Evolutionary conservation across 2,888 invertebrate species (phyloP).

Genomic region (Odontomyia ornata): DNA sequence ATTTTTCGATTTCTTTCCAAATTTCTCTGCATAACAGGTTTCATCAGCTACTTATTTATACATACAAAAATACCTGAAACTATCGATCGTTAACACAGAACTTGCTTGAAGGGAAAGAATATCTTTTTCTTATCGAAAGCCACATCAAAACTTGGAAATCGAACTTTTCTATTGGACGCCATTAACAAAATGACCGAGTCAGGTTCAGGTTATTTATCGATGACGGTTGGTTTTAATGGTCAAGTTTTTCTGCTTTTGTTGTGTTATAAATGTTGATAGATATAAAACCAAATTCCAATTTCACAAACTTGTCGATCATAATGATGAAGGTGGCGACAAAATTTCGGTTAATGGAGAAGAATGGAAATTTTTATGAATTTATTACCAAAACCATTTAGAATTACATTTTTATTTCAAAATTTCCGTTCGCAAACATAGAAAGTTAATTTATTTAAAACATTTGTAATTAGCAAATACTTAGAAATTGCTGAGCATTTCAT

Average conservation of each 20-base stretch:
- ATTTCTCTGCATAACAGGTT: conserved; percentile 3
- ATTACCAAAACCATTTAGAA: no score
- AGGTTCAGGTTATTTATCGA: neutral
- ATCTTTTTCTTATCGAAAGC: neutral
- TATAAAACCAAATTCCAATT: neutral
- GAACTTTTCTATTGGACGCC: neutral
- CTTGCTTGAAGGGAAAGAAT: neutral
- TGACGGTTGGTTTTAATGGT: neutral
- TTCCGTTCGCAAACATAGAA: no score
- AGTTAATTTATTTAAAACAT: no score
- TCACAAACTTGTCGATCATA: neutral
- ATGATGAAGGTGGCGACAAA: neutral
- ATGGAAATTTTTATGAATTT: no score
- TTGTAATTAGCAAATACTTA: no score
- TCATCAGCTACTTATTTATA: neutral
- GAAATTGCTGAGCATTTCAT: no score
- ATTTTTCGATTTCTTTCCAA: neutral
- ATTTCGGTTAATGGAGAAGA: no score
- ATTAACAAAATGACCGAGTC: neutral
- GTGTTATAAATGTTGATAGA: neutral
- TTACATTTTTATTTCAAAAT: no score
- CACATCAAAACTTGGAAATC: neutral
- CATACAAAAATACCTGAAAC: neutral
- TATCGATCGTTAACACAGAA: neutral
- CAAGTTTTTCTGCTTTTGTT: neutral